Evolutionary conservation across 2,888 invertebrate genomes (phyloP).

Genomic region (Mongoloraphidia duomilia): DNA sequence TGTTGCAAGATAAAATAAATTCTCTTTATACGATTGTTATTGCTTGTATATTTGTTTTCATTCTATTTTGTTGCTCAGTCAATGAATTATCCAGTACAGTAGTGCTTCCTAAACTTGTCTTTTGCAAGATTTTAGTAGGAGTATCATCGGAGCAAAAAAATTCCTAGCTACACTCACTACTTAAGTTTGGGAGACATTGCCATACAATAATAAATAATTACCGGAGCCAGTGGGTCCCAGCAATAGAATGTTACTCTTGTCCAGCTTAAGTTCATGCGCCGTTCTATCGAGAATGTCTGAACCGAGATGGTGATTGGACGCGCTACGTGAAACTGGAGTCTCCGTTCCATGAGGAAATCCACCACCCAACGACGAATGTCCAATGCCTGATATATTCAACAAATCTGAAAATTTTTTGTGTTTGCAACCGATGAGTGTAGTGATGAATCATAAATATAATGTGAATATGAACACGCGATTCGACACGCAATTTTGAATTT

Average conservation of each 20-base stretch:
- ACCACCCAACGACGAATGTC: slow-evolving; percentile 47
- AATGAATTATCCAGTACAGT: no score
- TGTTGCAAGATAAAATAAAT: no score
- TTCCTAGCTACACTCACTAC: no score
- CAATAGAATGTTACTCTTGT: slow-evolving; percentile 92
- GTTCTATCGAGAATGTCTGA: slow-evolving; percentile 73
- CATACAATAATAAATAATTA: no score
- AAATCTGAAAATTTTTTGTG: slow-evolving; percentile 44
- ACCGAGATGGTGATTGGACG: slow-evolving; percentile 30
- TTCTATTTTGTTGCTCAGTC: no score
- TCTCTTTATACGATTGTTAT: no score
- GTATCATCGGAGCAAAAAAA: no score
- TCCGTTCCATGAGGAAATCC: slow-evolving; percentile 30
- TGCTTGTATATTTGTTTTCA: no score
- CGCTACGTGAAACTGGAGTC: slow-evolving; percentile 20
- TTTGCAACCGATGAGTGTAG: not conserved
- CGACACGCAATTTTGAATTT: no score
- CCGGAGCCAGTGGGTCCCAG: slow-evolving; percentile 96
- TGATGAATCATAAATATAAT: not conserved
- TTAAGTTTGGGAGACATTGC: no score
- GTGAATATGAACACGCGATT: not conserved
- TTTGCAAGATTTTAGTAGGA: no score
- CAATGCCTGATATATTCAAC: slow-evolving; percentile 69
- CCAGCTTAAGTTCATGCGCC: slow-evolving; percentile 70
- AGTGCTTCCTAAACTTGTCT: no score